Conservation (phyloP, 2,888 invertebrate species). For the Mechanitis mazaeus region DNA sequence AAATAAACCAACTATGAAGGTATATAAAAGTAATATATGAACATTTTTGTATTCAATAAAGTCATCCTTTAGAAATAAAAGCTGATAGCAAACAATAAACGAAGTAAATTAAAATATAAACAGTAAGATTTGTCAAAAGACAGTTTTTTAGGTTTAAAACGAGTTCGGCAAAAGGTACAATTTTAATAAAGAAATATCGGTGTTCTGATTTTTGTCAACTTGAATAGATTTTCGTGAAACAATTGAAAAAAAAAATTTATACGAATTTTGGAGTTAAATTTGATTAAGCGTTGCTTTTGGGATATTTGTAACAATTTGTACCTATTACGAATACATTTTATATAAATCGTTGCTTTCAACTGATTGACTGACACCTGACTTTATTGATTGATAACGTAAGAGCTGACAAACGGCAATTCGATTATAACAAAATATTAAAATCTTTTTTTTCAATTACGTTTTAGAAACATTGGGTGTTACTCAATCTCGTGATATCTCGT, state of each 20-base stretch:
- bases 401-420: too few relatives aligned
- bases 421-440: too few relatives aligned
- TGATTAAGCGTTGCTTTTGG: not conserved
- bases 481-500: too few relatives aligned
- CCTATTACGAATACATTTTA: too few relatives aligned
- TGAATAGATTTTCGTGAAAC: slow-evolving; percentile 66
- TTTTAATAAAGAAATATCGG: slow-evolving; percentile 69
- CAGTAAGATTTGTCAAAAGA: slow-evolving; percentile 10
- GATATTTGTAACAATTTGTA: not conserved
- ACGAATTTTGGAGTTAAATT: slow-evolving; percentile 47
- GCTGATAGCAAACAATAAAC: not conserved
- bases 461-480: too few relatives aligned
- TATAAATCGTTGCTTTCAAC: too few relatives aligned
- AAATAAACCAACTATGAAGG: too few relatives aligned
- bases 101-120: slow-evolving; percentile 31
- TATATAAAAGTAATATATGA: too few relatives aligned
- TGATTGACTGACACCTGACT: too few relatives aligned
- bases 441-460: too few relatives aligned
- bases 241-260: slow-evolving; percentile 63
- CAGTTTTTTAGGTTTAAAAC: slow-evolving; percentile 5
- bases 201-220: slow-evolving; percentile 56
- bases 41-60: not conserved
- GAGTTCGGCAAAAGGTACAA: slow-evolving; percentile 55
- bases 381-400: too few relatives aligned
- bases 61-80: not conserved